Evolutionary conservation across 2,797 vertebrate species (phyloP), one percentile per base, ranked within the genome.

Genomic region (Mormyrops attenuatus): DNA sequence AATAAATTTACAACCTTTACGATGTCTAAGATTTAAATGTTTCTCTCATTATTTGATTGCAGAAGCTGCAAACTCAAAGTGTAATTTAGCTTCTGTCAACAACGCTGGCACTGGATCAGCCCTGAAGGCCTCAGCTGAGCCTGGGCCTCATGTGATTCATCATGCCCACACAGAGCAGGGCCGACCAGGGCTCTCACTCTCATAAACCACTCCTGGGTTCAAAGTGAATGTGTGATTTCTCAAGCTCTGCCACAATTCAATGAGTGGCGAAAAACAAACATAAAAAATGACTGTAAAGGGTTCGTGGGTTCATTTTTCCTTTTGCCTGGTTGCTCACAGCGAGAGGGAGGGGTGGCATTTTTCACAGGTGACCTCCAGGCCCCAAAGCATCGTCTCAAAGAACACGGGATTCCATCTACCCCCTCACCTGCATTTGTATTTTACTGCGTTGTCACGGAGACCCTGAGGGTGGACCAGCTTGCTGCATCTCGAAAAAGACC

Each of bases 261-360:
- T 85, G 44, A 85, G 47, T 85, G 82, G 9, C 30, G 82, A 85
- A 85, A 85, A 22, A 50, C 82, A 85, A 69, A 34, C 66, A 73
- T 5, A 73, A 73, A 73, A 73, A 73, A 85, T 50, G 13, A 26
- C 22, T 52, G 22, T 50, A 49, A 15, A n/a, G 44, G 44, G 11
- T 47, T 85, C 50, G n/a, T 47, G 41, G 41, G 22, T 69, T 69
- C 47, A 30, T 66, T 66, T 85, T 84, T 47, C 22, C n/a, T 22
- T 49, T 85, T 50, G 44, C 38, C 47, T n/a, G 47, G 20, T 11
- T 85, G 44, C 47, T 85, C 82, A 22, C 30, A 73, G 66, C 13
- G 30, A 34, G 63, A 26, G 8, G 0, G 57, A 3, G 3, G 22
- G 3, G 1, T 15, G 26, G 26, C 63, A 30, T 69, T 69, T 52